phyloP scores from a whole-genome alignment of 2,888 invertebrate genomes.

The Drosophila crucigera region DNA sequence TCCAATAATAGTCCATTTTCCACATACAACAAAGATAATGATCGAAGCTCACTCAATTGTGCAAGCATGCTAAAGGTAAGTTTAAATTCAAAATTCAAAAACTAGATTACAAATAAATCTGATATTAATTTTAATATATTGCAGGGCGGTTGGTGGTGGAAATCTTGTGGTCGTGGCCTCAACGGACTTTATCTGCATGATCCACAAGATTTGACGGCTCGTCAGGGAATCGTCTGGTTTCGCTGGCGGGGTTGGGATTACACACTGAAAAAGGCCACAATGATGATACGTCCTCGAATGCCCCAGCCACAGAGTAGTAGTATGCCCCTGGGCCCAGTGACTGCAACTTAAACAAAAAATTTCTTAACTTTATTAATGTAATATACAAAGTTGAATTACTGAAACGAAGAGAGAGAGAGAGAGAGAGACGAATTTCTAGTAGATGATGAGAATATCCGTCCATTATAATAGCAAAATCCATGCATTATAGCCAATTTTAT shows the following conservation, averaged over 20 bases:
- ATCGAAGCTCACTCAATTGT: slow-evolving; percentile 95
- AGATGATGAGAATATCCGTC: slow-evolving; percentile 57
- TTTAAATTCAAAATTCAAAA: neutral
- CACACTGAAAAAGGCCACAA: slow-evolving; percentile 93
- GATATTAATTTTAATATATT: neutral
- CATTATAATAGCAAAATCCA: slow-evolving; percentile 58
- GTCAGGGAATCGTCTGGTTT: slow-evolving; percentile 98
- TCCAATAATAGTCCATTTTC: slow-evolving; percentile 97
- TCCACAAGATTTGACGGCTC: slow-evolving; percentile 94
- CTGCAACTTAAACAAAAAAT: slow-evolving; percentile 55
- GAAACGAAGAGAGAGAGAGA: neutral
- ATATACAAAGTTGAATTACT: slow-evolving; percentile 38
- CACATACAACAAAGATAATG: slow-evolving; percentile 96
- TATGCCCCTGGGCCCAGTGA: slow-evolving; percentile 64
- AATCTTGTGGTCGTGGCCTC: slow-evolving; percentile 95
- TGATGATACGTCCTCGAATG: slow-evolving; percentile 94
- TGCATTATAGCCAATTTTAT: slow-evolving; percentile 78
- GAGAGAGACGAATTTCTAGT: slow-evolving; percentile 46
- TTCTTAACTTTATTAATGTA: slow-evolving; percentile 33
- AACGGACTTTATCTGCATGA: slow-evolving; percentile 96
- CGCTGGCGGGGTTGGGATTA: slow-evolving; percentile 98
- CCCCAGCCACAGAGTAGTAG: slow-evolving; percentile 75
- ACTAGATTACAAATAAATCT: neutral
- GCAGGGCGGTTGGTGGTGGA: slow-evolving; percentile 97
- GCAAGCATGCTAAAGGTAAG: slow-evolving; percentile 93